phyloP scores from a whole-genome alignment of 2,888 invertebrate genomes.

The Netelia fuscicornis region DNA sequence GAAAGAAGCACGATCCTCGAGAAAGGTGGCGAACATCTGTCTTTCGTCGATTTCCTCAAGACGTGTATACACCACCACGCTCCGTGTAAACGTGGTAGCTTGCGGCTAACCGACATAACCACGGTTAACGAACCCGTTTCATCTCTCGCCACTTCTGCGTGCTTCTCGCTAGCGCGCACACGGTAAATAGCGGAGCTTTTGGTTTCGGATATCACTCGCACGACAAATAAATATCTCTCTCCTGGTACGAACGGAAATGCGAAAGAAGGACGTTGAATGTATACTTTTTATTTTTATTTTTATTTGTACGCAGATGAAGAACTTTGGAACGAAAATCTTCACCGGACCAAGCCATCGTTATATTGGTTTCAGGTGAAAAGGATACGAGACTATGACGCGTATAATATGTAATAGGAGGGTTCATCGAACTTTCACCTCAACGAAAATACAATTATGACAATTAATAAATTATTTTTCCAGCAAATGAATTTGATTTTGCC shows the following conservation, averaged over 20 bases:
- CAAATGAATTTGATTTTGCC: too few relatives aligned
- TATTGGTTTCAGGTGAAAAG: too few relatives aligned
- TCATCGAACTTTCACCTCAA: too few relatives aligned
- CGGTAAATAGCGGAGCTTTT: constrained; percentile 53
- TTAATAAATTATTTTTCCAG: too few relatives aligned
- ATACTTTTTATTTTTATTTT: not conserved
- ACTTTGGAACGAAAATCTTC: not conserved
- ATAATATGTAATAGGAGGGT: too few relatives aligned
- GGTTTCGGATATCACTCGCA: constrained; percentile 56
- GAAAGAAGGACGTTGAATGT: not conserved
- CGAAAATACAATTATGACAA: too few relatives aligned
- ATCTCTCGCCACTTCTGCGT: constrained; percentile 44
- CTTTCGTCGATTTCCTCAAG: constrained; percentile 64
- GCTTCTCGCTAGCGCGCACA: not conserved
- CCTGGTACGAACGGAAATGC: not conserved
- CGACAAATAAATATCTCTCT: constrained; percentile 50
- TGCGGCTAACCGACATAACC: constrained; percentile 77
- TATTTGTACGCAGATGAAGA: not conserved
- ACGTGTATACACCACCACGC: constrained; percentile 35
- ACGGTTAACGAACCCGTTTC: constrained; percentile 78
- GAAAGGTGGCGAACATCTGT: constrained; percentile 66
- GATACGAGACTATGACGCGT: too few relatives aligned
- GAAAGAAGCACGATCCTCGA: constrained; percentile 46
- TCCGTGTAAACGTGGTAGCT: constrained; percentile 71
- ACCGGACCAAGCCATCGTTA: not conserved